phyloP scores from a whole-genome alignment of 2,113 vertebrate genomes.

The Prunella fulvescens region DNA sequence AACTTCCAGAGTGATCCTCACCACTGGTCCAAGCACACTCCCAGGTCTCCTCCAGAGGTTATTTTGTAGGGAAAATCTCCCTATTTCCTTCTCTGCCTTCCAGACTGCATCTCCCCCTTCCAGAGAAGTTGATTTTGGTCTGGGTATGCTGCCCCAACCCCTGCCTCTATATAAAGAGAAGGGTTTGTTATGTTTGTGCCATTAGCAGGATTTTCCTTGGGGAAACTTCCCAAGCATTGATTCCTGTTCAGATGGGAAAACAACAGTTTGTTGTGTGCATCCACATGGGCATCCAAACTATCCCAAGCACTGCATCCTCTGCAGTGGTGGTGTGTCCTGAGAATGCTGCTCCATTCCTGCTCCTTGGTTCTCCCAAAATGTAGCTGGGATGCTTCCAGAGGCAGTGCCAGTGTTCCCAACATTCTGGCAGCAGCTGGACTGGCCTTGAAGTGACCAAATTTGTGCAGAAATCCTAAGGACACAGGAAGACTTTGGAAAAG shows the following conservation, averaged over 20 bases:
- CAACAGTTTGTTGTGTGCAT: not conserved
- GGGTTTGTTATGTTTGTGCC: not conserved
- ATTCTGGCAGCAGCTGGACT: not conserved
- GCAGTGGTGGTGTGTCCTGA: not conserved
- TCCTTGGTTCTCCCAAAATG: rapidly evolving
- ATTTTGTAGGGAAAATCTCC: not conserved
- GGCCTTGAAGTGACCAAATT: not conserved
- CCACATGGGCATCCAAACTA: not conserved
- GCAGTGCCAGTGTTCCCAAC: not conserved
- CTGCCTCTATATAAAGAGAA: not conserved
- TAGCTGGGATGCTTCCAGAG: not conserved
- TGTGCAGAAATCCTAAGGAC: not conserved
- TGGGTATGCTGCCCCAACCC: not conserved
- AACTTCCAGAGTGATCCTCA: not conserved
- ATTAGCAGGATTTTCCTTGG: not conserved
- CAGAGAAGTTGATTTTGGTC: not conserved
- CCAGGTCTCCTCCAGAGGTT: not conserved
- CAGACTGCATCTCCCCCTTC: not conserved
- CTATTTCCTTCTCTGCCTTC: not conserved
- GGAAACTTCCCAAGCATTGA: not conserved
- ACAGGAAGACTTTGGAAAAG: not conserved
- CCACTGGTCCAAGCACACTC: not conserved
- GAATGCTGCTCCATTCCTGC: not conserved
- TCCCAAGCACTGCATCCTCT: not conserved
- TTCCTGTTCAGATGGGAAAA: not conserved